Percentiles rank a stretch among this genome's conserved stretches.
Conservation (phyloP, 2,113 vertebrate species). For the Cichladusa arquata region DNA sequence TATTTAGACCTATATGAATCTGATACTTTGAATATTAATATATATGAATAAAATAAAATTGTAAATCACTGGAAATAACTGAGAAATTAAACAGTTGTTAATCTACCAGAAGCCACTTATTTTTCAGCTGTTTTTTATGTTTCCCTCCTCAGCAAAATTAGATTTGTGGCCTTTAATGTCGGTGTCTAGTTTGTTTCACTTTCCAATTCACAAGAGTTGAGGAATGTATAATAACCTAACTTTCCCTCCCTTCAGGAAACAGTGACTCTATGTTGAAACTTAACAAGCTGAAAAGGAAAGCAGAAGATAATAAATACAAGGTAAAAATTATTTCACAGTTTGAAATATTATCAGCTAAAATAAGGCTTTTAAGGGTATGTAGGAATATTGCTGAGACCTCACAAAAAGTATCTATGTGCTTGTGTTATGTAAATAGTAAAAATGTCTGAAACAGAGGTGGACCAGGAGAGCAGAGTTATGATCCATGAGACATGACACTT, state of each 20-base stretch:
- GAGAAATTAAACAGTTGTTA: not conserved
- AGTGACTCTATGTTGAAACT: not conserved
- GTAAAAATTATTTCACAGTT: not conserved
- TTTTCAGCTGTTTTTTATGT: not conserved
- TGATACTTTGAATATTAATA: not conserved
- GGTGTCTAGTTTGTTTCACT: slow-evolving; percentile 24
- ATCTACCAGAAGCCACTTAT: not conserved
- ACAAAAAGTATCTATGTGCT: not conserved
- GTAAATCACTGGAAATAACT: not conserved
- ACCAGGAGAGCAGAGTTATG: not conserved
- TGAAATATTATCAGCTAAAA: not conserved
- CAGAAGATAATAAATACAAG: not conserved
- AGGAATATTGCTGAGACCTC: not conserved
- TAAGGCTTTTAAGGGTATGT: not conserved
- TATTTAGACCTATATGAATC: not conserved
- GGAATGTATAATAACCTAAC: not conserved
- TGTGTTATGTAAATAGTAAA: not conserved
- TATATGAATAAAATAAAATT: not conserved
- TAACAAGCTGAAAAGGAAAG: not conserved
- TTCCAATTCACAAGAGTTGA: slow-evolving; percentile 1
- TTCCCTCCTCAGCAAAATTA: slow-evolving; percentile 10
- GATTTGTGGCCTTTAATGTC: not conserved
- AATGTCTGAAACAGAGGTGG: not conserved
- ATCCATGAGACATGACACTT: not conserved
- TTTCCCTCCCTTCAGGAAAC: not conserved